Evolutionary conservation across 2,797 vertebrate genomes (phyloP).

Genomic region (Alfaro cultratus): DNA sequence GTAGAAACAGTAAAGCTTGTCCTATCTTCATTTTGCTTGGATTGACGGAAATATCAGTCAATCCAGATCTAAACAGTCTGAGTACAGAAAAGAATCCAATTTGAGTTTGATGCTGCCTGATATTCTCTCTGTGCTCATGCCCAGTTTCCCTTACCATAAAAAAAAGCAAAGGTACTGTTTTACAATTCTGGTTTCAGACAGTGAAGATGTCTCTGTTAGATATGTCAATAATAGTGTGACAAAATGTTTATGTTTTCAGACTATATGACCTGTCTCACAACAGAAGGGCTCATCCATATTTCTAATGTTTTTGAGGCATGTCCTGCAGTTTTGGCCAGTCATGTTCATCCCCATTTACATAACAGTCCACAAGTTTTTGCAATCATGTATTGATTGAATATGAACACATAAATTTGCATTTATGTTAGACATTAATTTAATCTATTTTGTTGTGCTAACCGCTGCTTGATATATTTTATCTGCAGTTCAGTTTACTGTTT

Average conservation of each 20-base stretch:
- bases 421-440: neutral
- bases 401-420: neutral
- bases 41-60: constrained; percentile 50
- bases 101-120: neutral
- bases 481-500: neutral
- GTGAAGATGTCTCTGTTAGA: neutral
- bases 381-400: neutral
- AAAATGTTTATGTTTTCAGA: neutral
- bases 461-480: neutral
- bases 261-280: neutral
- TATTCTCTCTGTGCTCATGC: neutral
- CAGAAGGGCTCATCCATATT: neutral
- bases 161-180: neutral
- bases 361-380: neutral
- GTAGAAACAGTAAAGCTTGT: constrained; percentile 31
- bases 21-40: constrained; percentile 52
- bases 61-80: constrained; percentile 43
- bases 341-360: neutral
- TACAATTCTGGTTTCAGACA: neutral
- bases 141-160: constrained; percentile 37
- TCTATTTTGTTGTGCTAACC: neutral
- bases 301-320: neutral
- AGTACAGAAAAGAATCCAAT: neutral
- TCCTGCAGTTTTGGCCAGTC: neutral
- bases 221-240: neutral